Evolutionary conservation across 1,140 invertebrate species (phyloP).

Genomic region (Zaprionus nigranus): DNA sequence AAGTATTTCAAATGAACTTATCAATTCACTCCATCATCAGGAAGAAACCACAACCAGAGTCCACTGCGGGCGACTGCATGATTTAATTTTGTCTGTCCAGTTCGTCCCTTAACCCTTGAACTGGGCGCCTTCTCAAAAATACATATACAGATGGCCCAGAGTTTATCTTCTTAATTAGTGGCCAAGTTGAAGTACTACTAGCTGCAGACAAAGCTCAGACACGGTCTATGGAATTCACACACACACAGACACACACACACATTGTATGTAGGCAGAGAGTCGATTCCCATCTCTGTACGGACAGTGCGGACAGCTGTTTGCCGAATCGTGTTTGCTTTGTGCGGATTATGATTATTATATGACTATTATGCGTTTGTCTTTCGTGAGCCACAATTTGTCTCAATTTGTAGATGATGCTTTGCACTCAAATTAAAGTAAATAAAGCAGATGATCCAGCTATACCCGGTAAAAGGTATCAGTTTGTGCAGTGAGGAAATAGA

Average conservation of each 20-base stretch:
- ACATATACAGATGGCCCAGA: slow-evolving; percentile 20
- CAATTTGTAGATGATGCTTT: slow-evolving; percentile 62
- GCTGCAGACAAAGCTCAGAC: slow-evolving; percentile 35
- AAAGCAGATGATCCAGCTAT: background rate
- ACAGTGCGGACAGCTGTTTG: slow-evolving; percentile 1
- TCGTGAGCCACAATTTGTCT: slow-evolving; percentile 57
- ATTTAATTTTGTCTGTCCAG: slow-evolving; percentile 1
- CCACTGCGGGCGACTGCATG: background rate
- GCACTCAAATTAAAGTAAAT: slow-evolving; percentile 34
- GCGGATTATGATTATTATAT: slow-evolving; percentile 81
- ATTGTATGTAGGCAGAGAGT: background rate
- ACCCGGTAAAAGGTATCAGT: background rate
- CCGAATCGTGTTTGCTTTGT: slow-evolving; percentile 67
- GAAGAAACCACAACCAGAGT: background rate
- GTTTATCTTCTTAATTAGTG: slow-evolving; percentile 82
- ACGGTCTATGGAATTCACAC: slow-evolving; percentile 12
- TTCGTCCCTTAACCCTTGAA: background rate
- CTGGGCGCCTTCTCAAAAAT: slow-evolving; percentile 7
- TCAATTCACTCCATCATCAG: background rate
- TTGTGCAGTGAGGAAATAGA: too few species aligned
- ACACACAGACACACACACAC: background rate
- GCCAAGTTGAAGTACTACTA: slow-evolving; percentile 52
- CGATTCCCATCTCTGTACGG: background rate
- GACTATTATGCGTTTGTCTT: slow-evolving; percentile 78
- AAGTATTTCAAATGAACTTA: background rate